Conservation (phyloP, 2,113 vertebrate genomes). For the Alaudala cheleensis region DNA sequence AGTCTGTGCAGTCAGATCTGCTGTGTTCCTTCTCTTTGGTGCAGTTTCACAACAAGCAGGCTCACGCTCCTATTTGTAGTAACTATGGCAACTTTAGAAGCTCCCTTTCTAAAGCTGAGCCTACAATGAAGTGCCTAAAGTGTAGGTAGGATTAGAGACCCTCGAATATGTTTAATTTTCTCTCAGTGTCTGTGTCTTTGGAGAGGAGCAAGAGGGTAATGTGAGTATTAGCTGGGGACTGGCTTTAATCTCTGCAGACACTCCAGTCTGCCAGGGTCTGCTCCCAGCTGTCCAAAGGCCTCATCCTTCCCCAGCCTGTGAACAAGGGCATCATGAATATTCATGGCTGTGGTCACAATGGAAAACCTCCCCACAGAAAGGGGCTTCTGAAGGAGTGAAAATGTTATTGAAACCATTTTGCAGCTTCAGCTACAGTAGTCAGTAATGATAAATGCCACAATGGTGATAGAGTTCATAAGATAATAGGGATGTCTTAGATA, state of each 20-base stretch:
- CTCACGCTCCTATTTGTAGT: conserved; percentile 73
- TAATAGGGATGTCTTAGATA: conserved; percentile 34
- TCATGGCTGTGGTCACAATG: conserved; percentile 70
- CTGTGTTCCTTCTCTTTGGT: background rate
- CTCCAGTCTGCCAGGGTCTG: conserved; percentile 68
- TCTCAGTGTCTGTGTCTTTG: conserved; percentile 70
- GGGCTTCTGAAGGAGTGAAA: conserved; percentile 37
- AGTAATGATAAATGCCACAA: conserved; percentile 45
- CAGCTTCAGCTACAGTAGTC: conserved; percentile 55
- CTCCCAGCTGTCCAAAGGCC: conserved; percentile 47
- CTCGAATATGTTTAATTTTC: conserved; percentile 86
- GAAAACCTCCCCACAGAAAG: conserved; percentile 19
- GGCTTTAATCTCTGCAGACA: conserved; percentile 81
- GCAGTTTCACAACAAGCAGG: conserved; percentile 54
- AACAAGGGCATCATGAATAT: conserved; percentile 76
- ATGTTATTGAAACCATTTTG: conserved; percentile 49
- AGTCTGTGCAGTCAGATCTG: background rate
- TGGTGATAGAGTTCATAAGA: conserved; percentile 30
- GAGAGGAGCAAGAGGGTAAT: conserved; percentile 81
- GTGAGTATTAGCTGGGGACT: conserved; percentile 77
- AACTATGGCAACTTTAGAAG: conserved; percentile 81
- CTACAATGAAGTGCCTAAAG: conserved; percentile 80
- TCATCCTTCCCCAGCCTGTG: conserved; percentile 62
- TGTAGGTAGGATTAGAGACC: conserved; percentile 84
- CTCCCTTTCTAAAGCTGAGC: conserved; percentile 72